Base-by-base conservation (phyloP, 2,797 vertebrate genomes). In the Pelobates cultripes region DNA sequence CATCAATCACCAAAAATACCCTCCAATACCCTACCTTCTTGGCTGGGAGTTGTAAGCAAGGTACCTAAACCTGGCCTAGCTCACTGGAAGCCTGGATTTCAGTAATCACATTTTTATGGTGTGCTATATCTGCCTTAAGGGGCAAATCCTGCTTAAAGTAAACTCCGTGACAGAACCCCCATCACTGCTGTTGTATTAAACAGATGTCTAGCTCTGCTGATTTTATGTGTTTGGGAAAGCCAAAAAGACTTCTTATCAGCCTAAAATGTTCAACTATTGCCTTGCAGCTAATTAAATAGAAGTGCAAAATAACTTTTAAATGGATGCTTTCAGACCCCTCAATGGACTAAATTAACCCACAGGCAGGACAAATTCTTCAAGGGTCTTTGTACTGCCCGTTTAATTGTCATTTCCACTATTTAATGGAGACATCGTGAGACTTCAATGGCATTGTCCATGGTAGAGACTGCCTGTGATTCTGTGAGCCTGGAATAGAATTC, bases 121-220 rank as follows among this genome's bases (percentile, higher is more conserved):
- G 86, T 91, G 90, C 89, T 89, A 90, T 84, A 88, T 87, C 85
- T 90, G 87, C 88, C 89, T 91, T 90, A 85, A 90, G 90, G 88
- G 87, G 79, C 84, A 89, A 88, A 87, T 85, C 86, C 82, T 90
- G 77, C 86, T 88, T 87, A 86, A 80, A 75, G 81, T 75, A 89
- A 90, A 84, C 47, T 79, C 82, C 51, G 84, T 86, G 89, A 91
- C 87, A 86, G 86, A 89, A 90, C 87, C 87, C 73, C 83, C 86
- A 87, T 80, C 81, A 86, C 86, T 78, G 17, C n/a, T 82, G 87
- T 87, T 90, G 86, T 77, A 90, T 86, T 90, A 88, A 91, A 91
- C 91, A 92, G 91, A 90, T 91, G 88, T 88, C 89, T 88, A 83
- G 85, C 86, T 90, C 88, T 90, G 87, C 85, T 86, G 87, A 91